Evolutionary conservation across 1,140 invertebrate species (phyloP), one percentile per base, ranked within the genome.

Genomic region (Solenopsis invicta): DNA sequence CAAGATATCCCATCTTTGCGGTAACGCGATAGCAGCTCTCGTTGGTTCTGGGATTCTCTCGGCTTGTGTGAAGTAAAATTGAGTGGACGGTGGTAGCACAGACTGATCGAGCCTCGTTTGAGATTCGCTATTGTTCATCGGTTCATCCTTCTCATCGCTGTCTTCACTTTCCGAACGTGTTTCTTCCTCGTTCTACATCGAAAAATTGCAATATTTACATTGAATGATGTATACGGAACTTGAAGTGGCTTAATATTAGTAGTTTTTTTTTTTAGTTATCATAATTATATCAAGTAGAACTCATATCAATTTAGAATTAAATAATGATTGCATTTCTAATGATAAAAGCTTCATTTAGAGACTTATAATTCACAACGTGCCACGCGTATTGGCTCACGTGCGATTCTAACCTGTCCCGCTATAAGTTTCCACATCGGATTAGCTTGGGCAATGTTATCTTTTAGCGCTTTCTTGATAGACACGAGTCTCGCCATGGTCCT

Each of bases 51-150:
- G 10, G 16, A 41, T 37, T 88, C 54, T 59, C 0, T 69, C 80
- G 13, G 3, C 0, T 77, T 91, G 90, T 10, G 87, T 89, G 48
- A 90, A 91, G 81, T 85, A 91, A 76, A 91, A 91, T 54, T 91
- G 90, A 34, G 90, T 91, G 10, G 89, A 89, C n/a, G 21, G 24
- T 75, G 18, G 8, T 48, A 21, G 13, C 0, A 71, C 1, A 2
- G n/a, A 52, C n/a, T 72, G 50, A 13, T 71, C 18, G 0, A 12
- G 1, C 5, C n/a, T 45, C 1, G 12, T 41, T 6, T 54, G 64
- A 6, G 41, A 56, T 45, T 78, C 45, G 24, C 18, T 77, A 29
- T 54, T n/a, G 10, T 52, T 18, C 48, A 45, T 66, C 4, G 13
- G 9, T 8, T 72, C 13, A 24, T 64, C 48, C n/a, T 59, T 21